Evolutionary conservation across 1,140 invertebrate genomes (phyloP).

Genomic region (Brachystomella parvula): DNA sequence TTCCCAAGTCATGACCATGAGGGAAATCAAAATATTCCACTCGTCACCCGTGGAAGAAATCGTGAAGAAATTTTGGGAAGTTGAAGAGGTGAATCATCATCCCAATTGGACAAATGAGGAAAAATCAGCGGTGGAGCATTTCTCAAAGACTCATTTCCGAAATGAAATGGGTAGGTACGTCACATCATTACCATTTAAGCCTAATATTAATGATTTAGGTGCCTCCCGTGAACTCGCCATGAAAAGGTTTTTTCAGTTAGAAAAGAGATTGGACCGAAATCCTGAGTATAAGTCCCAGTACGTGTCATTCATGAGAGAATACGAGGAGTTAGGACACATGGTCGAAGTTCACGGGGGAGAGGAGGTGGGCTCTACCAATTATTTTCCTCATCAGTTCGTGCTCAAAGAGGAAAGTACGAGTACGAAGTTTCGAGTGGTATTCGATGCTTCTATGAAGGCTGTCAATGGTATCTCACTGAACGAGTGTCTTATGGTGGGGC

Average conservation of each 20-base stretch:
- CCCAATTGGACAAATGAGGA: constrained; percentile 16
- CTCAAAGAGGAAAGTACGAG: constrained; percentile 2
- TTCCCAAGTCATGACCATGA: neutral
- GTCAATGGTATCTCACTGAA: constrained; percentile 15
- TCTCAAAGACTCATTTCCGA: constrained; percentile 26
- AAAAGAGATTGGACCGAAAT: neutral
- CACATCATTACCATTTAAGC: constrained; percentile 36
- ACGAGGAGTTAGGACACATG: constrained; percentile 40
- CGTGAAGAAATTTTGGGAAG: constrained; percentile 39
- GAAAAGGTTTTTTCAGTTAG: constrained; percentile 25
- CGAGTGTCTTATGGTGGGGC: constrained; percentile 38
- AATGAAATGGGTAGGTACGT: constrained; percentile 30
- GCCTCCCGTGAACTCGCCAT: constrained; percentile 26
- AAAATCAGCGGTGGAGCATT: constrained; percentile 33
- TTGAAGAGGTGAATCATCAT: constrained; percentile 33
- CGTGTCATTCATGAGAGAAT: constrained; percentile 40
- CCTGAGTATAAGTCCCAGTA: constrained; percentile 4
- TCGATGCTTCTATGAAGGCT: constrained; percentile 10
- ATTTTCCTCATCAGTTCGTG: constrained; percentile 22
- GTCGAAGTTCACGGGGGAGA: constrained; percentile 17
- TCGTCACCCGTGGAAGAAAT: constrained; percentile 20
- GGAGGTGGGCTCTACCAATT: neutral
- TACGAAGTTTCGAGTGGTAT: constrained; percentile 14
- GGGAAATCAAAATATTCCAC: neutral
- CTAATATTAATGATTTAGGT: constrained; percentile 14